These are phyloP conservation scores for Phallusia fumigata DNA, from an alignment of 23 tunicate species.

Conservation along the genomic window DNA sequence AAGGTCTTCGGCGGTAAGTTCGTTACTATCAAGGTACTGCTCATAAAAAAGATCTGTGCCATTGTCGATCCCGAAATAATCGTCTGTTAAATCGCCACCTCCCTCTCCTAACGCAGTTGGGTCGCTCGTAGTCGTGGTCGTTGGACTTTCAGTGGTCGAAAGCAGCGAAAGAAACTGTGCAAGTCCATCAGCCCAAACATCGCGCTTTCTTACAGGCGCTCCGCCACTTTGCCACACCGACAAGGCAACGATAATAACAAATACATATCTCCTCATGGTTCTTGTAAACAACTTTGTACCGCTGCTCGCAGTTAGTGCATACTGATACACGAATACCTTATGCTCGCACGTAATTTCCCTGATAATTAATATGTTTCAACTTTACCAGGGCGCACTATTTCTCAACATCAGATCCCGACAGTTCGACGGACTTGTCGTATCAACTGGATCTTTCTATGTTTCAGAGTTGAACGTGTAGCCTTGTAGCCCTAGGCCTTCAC, in stretches of 20 bases:
- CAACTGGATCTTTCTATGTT: no score
- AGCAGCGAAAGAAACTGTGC: not conserved
- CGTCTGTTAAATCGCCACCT: not conserved
- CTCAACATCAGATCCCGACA: no score
- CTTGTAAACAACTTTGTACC: no score
- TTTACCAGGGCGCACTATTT: not conserved
- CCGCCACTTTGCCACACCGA: not conserved
- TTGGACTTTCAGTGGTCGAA: not conserved
- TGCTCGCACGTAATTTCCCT: not conserved
- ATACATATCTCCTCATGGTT: no score
- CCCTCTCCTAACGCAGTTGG: not conserved
- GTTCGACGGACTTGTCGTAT: no score
- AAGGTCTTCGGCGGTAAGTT: no score
- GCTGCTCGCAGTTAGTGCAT: not conserved
- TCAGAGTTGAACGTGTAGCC: not conserved
- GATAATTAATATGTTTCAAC: not conserved
- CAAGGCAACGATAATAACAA: no score
- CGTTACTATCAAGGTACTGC: not conserved
- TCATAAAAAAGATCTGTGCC: not conserved
- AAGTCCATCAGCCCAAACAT: not conserved
- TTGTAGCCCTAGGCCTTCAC: conserved; percentile 4
- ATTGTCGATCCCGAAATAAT: not conserved
- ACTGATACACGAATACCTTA: conserved; percentile 3
- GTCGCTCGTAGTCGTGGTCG: not conserved
- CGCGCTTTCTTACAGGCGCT: not conserved